Percentiles rank a stretch among this genome's conserved stretches.
phyloP scores from a whole-genome alignment of 2,797 vertebrate species.

The Etheostoma nigrum region DNA sequence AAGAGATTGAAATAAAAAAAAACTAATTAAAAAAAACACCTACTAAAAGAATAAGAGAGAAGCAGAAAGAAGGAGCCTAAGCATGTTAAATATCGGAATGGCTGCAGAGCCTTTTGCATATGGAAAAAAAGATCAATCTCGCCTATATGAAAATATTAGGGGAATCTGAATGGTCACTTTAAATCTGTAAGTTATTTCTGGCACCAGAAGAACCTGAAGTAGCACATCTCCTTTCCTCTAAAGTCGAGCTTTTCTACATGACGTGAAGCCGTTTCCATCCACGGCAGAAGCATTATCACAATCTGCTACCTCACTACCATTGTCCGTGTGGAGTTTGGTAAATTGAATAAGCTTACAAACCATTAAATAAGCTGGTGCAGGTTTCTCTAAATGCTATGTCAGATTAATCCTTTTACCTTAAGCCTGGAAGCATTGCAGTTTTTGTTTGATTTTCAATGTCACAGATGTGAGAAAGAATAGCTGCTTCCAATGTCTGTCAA shows the following conservation, averaged over 20 bases:
- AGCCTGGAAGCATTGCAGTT: slow-evolving; percentile 38
- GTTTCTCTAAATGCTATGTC: slow-evolving; percentile 26
- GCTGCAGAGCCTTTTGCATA: background rate
- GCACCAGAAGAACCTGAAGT: slow-evolving; percentile 8
- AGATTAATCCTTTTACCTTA: slow-evolving; percentile 41
- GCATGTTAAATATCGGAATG: background rate
- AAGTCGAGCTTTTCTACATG: slow-evolving; percentile 15
- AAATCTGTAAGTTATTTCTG: slow-evolving; percentile 13
- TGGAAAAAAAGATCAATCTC: background rate
- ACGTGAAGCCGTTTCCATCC: slow-evolving; percentile 27
- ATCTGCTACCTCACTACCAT: background rate
- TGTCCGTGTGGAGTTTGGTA: slow-evolving; percentile 29
- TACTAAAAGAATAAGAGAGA: too few relatives aligned
- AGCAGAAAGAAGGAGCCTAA: background rate
- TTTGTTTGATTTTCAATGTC: slow-evolving; percentile 53
- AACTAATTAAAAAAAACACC: too few relatives aligned
- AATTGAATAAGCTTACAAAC: slow-evolving; percentile 39
- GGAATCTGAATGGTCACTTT: slow-evolving; percentile 10
- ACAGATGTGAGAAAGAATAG: slow-evolving; percentile 50
- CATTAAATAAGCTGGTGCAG: slow-evolving; percentile 26
- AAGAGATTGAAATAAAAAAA: too few relatives aligned
- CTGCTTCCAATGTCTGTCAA: slow-evolving; percentile 29
- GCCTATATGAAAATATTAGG: background rate
- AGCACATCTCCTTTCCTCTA: slow-evolving; percentile 10
- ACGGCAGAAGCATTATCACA: slow-evolving; percentile 16